Conservation (phyloP, 1,140 invertebrate species). For the Luehdorfia chinensis region DNA sequence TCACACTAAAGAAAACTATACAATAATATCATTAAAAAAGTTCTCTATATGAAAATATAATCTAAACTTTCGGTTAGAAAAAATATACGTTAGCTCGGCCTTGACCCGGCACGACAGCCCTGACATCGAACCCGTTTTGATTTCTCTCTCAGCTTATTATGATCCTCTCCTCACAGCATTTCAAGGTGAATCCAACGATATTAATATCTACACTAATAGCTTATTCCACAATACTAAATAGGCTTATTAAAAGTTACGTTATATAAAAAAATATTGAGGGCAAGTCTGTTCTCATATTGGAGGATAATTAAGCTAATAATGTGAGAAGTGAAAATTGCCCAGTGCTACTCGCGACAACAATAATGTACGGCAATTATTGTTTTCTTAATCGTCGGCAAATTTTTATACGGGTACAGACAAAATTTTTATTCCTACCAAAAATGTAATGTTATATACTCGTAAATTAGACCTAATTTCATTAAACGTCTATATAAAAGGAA, state of each 20-base stretch:
- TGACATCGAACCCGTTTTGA: slow-evolving; percentile 51
- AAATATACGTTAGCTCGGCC: slow-evolving; percentile 29
- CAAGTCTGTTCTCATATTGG: slow-evolving; percentile 22
- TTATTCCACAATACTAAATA: background rate
- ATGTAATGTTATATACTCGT: too few species aligned
- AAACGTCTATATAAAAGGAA: too few species aligned
- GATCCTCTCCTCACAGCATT: slow-evolving; percentile 12
- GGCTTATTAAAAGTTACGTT: background rate
- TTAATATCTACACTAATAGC: slow-evolving; percentile 5
- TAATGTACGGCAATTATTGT: background rate
- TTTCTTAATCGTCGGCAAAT: background rate
- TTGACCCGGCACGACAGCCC: slow-evolving; percentile 41
- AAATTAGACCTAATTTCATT: too few species aligned
- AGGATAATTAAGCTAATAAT: slow-evolving; percentile 16
- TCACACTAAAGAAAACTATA: too few species aligned
- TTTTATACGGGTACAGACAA: too few species aligned
- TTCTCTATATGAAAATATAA: too few species aligned
- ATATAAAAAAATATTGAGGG: slow-evolving; percentile 31
- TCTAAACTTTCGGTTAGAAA: slow-evolving; percentile 3
- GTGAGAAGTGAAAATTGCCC: slow-evolving; percentile 25
- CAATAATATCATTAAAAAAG: too few species aligned
- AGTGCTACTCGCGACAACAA: background rate
- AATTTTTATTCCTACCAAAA: too few species aligned
- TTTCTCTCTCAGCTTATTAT: slow-evolving; percentile 18
- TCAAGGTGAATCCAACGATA: slow-evolving; percentile 18